A percentile compares a stretch with the other conserved stretches of the same genome.
phyloP scores from a whole-genome alignment of 2,797 vertebrate genomes.

The Linurgus olivaceus region DNA sequence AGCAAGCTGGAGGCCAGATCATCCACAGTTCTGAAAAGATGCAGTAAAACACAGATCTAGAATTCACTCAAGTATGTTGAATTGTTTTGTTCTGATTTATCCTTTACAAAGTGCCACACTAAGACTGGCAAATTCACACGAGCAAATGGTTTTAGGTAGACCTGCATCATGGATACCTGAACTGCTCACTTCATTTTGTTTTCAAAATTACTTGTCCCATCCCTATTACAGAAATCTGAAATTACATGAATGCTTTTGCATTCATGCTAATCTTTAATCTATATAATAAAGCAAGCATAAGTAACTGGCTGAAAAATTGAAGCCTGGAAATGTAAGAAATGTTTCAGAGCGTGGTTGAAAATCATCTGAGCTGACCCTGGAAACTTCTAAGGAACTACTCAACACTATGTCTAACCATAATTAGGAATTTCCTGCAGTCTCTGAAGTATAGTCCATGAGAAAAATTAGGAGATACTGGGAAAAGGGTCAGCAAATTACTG shows the following conservation, averaged over 20 bases:
- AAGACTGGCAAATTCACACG: not conserved
- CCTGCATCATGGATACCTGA: not conserved
- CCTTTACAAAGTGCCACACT: not conserved
- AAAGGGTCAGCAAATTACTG: not conserved
- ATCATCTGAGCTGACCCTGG: not conserved
- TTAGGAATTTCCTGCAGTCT: not conserved
- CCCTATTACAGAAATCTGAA: not conserved
- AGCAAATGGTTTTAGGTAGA: not conserved
- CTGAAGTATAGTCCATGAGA: not conserved
- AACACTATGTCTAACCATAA: not conserved
- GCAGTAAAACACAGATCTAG: not conserved
- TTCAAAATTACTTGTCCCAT: not conserved
- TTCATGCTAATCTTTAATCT: not conserved
- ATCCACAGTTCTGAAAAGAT: not conserved
- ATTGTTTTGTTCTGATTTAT: not conserved
- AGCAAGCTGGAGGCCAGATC: not conserved
- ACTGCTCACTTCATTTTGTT: not conserved
- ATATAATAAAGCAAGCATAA: not conserved
- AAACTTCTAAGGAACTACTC: not conserved
- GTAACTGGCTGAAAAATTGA: not conserved
- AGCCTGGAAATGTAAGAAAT: not conserved
- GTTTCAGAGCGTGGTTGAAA: not conserved
- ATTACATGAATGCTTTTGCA: not conserved
- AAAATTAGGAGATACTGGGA: not conserved
- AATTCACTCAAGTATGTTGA: not conserved